Conservation (phyloP, 53 echinoderm and acorn worm species). For the Paelopatides confundens region DNA sequence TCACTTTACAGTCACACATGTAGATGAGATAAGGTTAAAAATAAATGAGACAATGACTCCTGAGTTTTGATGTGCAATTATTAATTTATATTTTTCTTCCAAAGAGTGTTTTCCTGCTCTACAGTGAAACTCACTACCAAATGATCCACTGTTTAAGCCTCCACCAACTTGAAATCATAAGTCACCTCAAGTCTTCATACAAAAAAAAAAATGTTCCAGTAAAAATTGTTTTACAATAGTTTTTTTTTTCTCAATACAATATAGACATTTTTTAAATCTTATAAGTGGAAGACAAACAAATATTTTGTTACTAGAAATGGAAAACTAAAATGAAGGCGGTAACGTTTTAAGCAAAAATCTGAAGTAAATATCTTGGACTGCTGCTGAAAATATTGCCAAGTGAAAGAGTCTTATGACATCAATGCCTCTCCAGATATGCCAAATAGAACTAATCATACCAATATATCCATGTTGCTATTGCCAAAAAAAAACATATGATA, state of each 20-base stretch:
- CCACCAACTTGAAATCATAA: conserved; percentile 25
- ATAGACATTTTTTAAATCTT: conserved; percentile 13
- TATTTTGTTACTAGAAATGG: conserved; percentile 17
- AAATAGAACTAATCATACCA: neutral
- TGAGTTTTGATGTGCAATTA: neutral
- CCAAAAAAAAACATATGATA: neutral
- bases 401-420: neutral
- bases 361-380: conserved; percentile 1
- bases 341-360: neutral
- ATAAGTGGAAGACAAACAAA: conserved; percentile 23
- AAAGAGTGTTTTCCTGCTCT: conserved; percentile 6
- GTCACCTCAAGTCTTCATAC: conserved; percentile 31
- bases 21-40: too few species aligned
- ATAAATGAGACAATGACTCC: neutral
- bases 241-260: conserved; percentile 19
- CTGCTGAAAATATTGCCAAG: conserved; percentile 27
- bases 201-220: conserved; percentile 23
- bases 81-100: conserved; percentile 3
- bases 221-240: conserved; percentile 29
- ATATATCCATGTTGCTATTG: neutral
- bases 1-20: too few species aligned
- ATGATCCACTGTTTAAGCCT: conserved; percentile 2
- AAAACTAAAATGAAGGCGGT: conserved; percentile 5
- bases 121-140: conserved; percentile 28
- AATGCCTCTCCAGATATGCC: neutral